Conservation (phyloP, 1,140 invertebrate genomes). For the Pseudomyrmex concolor region DNA sequence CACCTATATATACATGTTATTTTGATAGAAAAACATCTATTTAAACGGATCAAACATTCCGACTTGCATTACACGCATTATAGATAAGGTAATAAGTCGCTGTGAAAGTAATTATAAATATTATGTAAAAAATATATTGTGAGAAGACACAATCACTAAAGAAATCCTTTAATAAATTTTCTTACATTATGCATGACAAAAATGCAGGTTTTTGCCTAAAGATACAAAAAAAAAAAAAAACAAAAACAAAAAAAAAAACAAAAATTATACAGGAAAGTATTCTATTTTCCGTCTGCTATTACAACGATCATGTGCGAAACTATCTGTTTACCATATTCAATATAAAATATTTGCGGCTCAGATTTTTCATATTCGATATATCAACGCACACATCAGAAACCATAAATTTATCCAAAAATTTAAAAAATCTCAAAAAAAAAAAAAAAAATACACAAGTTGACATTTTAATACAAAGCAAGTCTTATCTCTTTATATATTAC, state of each 20-base stretch:
- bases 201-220: slow-evolving; percentile 4
- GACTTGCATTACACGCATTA: slow-evolving; percentile 5
- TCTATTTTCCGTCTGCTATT: not conserved
- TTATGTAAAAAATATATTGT: not conserved
- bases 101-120: slow-evolving; percentile 53
- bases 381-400: slow-evolving; percentile 8
- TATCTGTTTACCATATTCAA: slow-evolving; percentile 6
- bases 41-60: slow-evolving; percentile 11
- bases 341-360: not conserved
- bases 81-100: slow-evolving; percentile 24
- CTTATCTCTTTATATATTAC: slow-evolving; percentile 65
- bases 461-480: slow-evolving; percentile 58
- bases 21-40: not conserved
- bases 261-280: slow-evolving; percentile 5
- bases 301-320: not conserved
- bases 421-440: slow-evolving; percentile 1
- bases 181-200: slow-evolving; percentile 17
- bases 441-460: not conserved
- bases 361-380: slow-evolving; percentile 29
- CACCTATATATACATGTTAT: slow-evolving; percentile 15
- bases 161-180: slow-evolving; percentile 21
- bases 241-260: too few relatives aligned
- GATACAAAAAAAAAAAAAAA: too few relatives aligned
- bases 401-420: slow-evolving; percentile 28
- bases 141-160: not conserved